phyloP scores from a whole-genome alignment of 1,140 invertebrate genomes.

The Neotoxoptera formosana region DNA sequence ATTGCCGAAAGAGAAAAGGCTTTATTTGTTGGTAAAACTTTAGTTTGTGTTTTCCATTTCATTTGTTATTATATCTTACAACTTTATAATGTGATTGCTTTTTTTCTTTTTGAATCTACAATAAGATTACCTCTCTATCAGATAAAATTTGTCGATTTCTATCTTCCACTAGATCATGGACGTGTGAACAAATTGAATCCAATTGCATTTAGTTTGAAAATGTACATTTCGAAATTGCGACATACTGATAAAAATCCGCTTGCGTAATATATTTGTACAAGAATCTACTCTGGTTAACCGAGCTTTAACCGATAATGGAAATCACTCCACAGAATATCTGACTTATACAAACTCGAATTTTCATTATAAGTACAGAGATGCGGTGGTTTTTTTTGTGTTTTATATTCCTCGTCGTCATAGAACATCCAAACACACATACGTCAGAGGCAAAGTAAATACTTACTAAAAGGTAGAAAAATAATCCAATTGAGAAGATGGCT shows the following conservation, averaged over 20 bases:
- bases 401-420: constrained; percentile 6
- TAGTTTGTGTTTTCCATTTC: not conserved
- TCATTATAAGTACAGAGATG: not conserved
- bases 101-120: not conserved
- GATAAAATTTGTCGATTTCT: not conserved
- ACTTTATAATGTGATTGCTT: not conserved
- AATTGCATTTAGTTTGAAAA: not conserved
- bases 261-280: not conserved
- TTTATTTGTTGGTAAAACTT: not conserved
- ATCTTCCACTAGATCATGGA: not conserved
- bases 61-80: not conserved
- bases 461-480: constrained; percentile 8
- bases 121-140: not conserved
- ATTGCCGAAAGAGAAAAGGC: not conserved
- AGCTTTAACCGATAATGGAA: not conserved
- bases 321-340: not conserved
- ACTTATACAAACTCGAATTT: not conserved
- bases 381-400: constrained; percentile 21
- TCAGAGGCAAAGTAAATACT: not conserved
- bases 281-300: not conserved
- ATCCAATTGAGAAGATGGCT: constrained; percentile 22
- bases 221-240: not conserved
- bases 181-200: not conserved
- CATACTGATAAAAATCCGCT: not conserved
- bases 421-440: not conserved